Base-by-base conservation (phyloP, 2,888 invertebrate genomes). In the Cheilosia vulpina region DNA sequence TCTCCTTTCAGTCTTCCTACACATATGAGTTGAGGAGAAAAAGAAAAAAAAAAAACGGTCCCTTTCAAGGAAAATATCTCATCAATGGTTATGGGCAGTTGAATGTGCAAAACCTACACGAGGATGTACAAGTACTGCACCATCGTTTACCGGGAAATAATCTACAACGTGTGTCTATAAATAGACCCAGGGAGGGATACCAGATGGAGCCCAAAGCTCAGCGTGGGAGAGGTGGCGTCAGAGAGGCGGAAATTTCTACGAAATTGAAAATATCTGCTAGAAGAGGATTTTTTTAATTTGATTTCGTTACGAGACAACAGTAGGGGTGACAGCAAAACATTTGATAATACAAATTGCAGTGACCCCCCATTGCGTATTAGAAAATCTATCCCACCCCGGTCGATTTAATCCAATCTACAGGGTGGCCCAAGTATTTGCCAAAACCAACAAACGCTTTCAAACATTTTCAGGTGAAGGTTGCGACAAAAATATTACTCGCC, bases 201-300 rank as follows among this genome's bases (percentile, higher is more conserved):
- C 52, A 65, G 66, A 66, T 66, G 66, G 66, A 53, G 50, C 38
- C 17, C 47, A 31, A 13, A 11, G 7, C 2, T 27, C 2, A 63
- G 50, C 24, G 65, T 38, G 47, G 34, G 50, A 34, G 34, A 7
- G 31, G 31, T 17, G 34, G 15, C 38, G 7, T n/a, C 15, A 7
- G 9, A 31, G 9, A 52, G 38, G n/a, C 38, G 65, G 50, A 52
- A 65, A 65, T 50, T 65, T 53, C 41, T 27, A 6, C 41, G 31
- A 43, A 69, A 57, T 69, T 55, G 55, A 69, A 69, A 69, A 69
- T 69, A 69, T 11, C 2, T 57, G 19, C 31, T n/a, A 17, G 17
- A n/a, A 17, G 27, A 19, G 24, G 55, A 69, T 57, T 69, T 57
- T 68, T 45, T 69, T 45, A 57, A 69, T 69, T 69, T 57, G 68